Evolutionary conservation across 2,113 vertebrate species (phyloP).

Genomic region (Hylia prasina): DNA sequence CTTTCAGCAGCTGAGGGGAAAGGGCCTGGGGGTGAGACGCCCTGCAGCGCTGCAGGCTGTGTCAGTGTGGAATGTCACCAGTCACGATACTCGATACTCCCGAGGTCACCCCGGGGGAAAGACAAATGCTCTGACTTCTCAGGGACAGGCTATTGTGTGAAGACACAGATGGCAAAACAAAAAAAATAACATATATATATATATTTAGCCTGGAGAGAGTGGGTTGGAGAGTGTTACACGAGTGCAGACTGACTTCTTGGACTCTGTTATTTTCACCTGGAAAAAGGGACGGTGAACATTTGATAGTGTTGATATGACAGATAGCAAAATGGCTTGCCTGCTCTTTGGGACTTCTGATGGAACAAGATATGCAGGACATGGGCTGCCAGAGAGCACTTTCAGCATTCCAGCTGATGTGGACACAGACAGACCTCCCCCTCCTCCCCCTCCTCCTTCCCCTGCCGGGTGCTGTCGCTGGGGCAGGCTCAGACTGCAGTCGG

Average conservation of each 20-base stretch:
- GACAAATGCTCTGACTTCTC: neutral
- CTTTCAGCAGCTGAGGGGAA: neutral
- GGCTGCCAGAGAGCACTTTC: neutral
- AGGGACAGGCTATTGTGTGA: neutral
- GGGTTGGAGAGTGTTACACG: neutral
- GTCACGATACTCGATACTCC: neutral
- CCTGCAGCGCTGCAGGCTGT: neutral
- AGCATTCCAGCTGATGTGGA: neutral
- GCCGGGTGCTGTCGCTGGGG: neutral
- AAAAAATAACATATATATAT: too few relatives aligned
- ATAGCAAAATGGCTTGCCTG: neutral
- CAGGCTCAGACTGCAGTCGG: neutral
- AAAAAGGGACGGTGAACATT: neutral
- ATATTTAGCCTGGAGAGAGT: neutral
- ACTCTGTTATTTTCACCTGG: neutral
- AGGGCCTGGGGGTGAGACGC: neutral
- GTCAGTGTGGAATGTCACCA: accelerated
- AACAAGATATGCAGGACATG: neutral
- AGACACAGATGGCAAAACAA: neutral
- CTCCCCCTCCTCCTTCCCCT: neutral
- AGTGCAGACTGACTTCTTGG: neutral
- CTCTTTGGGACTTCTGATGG: neutral
- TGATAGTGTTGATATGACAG: neutral
- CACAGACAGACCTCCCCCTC: neutral
- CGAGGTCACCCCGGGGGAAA: neutral